Percentiles rank a stretch among this genome's conserved stretches.
phyloP scores from a whole-genome alignment of 2,797 vertebrate species.

The Gambusia yucatana region DNA sequence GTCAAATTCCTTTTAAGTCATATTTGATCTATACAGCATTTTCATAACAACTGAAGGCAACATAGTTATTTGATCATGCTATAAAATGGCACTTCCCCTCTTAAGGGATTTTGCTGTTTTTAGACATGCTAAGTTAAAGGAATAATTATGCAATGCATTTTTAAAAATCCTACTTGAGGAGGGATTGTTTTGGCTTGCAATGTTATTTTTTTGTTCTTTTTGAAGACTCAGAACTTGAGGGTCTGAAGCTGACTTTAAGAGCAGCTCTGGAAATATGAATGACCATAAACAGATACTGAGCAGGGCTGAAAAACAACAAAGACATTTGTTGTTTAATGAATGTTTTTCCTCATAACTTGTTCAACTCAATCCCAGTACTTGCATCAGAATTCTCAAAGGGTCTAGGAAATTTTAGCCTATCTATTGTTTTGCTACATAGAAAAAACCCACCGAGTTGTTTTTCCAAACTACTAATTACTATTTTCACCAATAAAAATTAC shows the following conservation, averaged over 20 bases:
- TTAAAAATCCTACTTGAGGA: no score
- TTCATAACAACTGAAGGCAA: no score
- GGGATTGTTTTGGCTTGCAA: no score
- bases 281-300: background rate
- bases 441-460: background rate
- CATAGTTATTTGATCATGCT: no score
- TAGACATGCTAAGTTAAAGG: no score
- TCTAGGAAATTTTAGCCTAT: background rate
- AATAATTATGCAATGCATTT: no score
- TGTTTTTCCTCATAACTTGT: background rate
- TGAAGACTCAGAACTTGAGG: background rate
- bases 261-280: background rate
- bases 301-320: background rate
- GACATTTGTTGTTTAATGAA: background rate
- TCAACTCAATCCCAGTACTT: background rate
- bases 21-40: no score
- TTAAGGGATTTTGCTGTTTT: no score
- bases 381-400: background rate
- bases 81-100: no score
- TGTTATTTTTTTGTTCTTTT: background rate
- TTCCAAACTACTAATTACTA: background rate
- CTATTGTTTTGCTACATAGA: background rate
- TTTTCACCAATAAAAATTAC: background rate
- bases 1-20: no score
- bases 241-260: background rate